These are phyloP conservation scores for Phaenicophaeus curvirostris DNA, from an alignment of 2,797 vertebrate species.

Conservation along the genomic window DNA sequence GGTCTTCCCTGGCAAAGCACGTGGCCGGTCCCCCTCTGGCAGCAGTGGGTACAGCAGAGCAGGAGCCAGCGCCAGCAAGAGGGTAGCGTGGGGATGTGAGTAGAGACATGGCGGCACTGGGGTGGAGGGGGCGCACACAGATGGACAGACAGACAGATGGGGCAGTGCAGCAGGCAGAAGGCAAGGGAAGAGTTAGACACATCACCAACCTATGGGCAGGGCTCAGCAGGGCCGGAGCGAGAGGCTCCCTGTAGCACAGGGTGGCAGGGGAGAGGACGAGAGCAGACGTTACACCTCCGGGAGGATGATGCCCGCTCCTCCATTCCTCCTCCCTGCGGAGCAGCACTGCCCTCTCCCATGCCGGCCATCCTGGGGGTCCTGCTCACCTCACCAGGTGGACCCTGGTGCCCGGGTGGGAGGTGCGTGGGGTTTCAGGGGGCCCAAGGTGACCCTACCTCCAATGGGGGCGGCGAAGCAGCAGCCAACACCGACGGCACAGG, in stretches of 20 bases:
- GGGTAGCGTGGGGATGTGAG: background rate
- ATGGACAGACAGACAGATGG: background rate
- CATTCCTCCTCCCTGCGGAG: background rate
- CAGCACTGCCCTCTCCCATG: background rate
- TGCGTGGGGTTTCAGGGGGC: background rate
- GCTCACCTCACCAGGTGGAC: background rate
- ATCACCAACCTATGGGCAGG: slow-evolving; percentile 59
- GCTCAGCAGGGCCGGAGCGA: background rate
- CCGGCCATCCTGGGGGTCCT: background rate
- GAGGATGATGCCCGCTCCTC: background rate
- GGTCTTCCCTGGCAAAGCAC: background rate
- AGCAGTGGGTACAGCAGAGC: rapidly evolving
- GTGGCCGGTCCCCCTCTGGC: rapidly evolving
- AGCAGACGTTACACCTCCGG: background rate
- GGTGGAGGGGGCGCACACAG: background rate
- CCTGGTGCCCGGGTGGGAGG: background rate
- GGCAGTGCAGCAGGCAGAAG: background rate
- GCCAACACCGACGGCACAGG: slow-evolving; percentile 95
- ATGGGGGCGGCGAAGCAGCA: slow-evolving; percentile 98
- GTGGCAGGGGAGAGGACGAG: slow-evolving; percentile 17
- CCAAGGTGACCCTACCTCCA: slow-evolving; percentile 82
- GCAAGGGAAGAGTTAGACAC: slow-evolving; percentile 37
- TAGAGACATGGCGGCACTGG: rapidly evolving
- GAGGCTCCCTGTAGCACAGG: slow-evolving; percentile 43
- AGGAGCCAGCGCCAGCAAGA: rapidly evolving